A percentile compares a stretch with the other conserved stretches of the same genome.
These are phyloP conservation scores for Sphaerodactylus townsendi DNA, from an alignment of 2,113 vertebrate genomes.

Conservation along the genomic window DNA sequence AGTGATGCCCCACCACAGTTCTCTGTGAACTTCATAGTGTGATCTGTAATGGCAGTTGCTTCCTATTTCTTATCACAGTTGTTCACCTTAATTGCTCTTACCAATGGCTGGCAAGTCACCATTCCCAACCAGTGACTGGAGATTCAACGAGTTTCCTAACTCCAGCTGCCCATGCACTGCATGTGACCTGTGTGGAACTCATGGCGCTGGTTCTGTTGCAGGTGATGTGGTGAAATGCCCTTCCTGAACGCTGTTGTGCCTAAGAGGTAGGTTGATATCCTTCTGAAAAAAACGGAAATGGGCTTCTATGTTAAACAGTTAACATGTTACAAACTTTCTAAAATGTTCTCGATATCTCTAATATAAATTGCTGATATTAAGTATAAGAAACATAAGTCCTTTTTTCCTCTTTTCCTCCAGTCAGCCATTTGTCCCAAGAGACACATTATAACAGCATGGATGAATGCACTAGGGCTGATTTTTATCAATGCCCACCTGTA, in stretches of 20 bases:
- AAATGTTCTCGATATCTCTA: neutral
- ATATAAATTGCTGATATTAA: neutral
- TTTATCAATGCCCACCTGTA: slow-evolving; percentile 96
- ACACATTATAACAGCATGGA: slow-evolving; percentile 98
- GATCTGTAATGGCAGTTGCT: neutral
- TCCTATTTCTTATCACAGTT: neutral
- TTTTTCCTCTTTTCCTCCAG: slow-evolving; percentile 67
- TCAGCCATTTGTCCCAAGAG: slow-evolving; percentile 94
- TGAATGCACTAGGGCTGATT: slow-evolving; percentile 97
- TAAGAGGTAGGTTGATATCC: slow-evolving; percentile 82
- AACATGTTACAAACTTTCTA: neutral
- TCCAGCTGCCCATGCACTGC: slow-evolving; percentile 95
- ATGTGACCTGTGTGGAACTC: slow-evolving; percentile 97
- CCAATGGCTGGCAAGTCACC: slow-evolving; percentile 99
- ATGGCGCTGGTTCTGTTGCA: slow-evolving; percentile 95
- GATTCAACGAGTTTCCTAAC: slow-evolving; percentile 99
- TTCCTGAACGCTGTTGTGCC: slow-evolving; percentile 94
- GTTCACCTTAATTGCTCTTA: slow-evolving; percentile 78
- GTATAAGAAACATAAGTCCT: slow-evolving; percentile 13
- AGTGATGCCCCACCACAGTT: too few relatives aligned
- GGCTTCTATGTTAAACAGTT: neutral
- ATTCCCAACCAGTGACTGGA: slow-evolving; percentile 98
- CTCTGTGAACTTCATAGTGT: too few relatives aligned
- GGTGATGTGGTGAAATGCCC: slow-evolving; percentile 96
- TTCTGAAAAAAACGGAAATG: neutral